phyloP scores from a whole-genome alignment of 2,888 invertebrate genomes.

The Tyria jacobaeae region DNA sequence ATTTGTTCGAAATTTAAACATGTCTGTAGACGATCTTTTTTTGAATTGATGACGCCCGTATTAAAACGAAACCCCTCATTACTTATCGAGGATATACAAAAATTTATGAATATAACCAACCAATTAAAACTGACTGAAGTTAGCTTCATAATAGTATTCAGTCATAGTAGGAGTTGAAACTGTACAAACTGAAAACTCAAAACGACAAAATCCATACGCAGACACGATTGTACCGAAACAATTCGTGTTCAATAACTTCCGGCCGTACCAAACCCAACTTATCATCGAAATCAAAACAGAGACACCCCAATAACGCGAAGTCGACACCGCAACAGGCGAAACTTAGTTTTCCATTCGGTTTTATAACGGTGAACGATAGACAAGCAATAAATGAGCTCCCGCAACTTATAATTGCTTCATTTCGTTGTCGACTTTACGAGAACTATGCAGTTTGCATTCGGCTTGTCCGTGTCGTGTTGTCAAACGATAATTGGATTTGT shows the following conservation, averaged over 20 bases:
- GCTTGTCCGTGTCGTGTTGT: constrained; percentile 60
- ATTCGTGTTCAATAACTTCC: constrained; percentile 48
- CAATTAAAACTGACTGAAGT: neutral
- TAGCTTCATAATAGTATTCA: too few species aligned
- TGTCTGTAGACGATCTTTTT: constrained; percentile 17
- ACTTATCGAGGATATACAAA: neutral
- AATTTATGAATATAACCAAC: neutral
- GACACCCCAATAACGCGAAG: constrained; percentile 60
- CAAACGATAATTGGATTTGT: constrained; percentile 51
- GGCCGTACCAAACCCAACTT: constrained; percentile 39
- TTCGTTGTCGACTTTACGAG: constrained; percentile 70
- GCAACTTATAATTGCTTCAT: constrained; percentile 86
- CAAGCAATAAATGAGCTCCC: constrained; percentile 83
- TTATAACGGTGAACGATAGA: constrained; percentile 81
- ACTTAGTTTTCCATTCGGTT: constrained; percentile 79
- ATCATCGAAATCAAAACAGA: constrained; percentile 54
- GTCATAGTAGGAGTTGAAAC: neutral
- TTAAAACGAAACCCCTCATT: too few species aligned
- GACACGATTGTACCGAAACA: constrained; percentile 39
- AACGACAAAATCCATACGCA: constrained; percentile 15
- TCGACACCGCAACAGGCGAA: constrained; percentile 69
- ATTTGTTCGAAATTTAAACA: constrained; percentile 12
- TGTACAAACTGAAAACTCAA: constrained; percentile 3
- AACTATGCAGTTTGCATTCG: constrained; percentile 67
- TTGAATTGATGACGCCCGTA: constrained; percentile 1